A percentile compares a stretch with the other conserved stretches of the same genome.
These are phyloP conservation scores for Calidris pugnax DNA, from an alignment of 2,113 vertebrate genomes.

Conservation along the genomic window DNA sequence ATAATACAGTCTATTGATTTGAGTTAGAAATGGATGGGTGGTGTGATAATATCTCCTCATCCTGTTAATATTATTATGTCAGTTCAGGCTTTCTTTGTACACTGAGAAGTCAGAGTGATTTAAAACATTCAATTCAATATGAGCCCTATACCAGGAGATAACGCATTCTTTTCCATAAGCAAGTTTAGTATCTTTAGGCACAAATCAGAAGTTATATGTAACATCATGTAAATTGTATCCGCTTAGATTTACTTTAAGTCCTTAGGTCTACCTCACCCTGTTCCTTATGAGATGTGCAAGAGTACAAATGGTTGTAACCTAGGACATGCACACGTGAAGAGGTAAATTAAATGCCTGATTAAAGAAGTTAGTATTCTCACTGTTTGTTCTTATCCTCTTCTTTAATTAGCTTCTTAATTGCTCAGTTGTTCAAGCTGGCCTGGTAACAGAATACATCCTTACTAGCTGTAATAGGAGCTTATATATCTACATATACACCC, in stretches of 20 bases:
- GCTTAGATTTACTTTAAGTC: neutral
- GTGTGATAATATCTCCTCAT: neutral
- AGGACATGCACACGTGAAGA: neutral
- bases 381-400: neutral
- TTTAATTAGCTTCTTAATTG: conserved; percentile 12
- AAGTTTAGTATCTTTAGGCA: neutral
- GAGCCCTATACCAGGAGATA: neutral
- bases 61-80: neutral
- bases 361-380: neutral
- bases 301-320: neutral
- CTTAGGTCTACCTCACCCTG: neutral
- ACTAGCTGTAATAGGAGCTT: neutral
- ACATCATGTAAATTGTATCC: neutral
- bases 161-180: neutral
- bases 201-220: neutral
- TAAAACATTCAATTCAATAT: neutral
- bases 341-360: conserved; percentile 9
- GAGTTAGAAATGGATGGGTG: neutral
- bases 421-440: neutral
- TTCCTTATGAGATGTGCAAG: neutral
- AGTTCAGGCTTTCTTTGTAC: neutral
- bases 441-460: neutral
- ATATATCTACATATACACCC: neutral
- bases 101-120: neutral
- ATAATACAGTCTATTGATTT: neutral